A percentile compares a stretch with the other conserved stretches of the same genome.
Evolutionary conservation across 2,797 vertebrate species (phyloP).

Genomic region (Threskiornis aethiopicus): DNA sequence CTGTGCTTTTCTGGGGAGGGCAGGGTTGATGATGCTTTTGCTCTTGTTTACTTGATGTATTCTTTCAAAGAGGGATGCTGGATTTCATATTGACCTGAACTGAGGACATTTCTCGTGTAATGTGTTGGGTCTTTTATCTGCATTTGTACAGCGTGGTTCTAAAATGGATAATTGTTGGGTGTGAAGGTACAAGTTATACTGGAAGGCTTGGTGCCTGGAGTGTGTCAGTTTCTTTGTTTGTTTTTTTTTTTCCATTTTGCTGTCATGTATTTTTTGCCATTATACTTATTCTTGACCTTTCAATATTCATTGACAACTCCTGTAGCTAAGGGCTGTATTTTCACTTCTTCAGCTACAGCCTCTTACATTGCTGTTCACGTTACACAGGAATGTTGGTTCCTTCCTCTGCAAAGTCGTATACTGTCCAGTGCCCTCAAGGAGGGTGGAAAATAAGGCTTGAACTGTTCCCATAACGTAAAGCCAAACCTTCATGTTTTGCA

Average conservation of each 20-base stretch:
- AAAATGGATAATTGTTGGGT: not conserved
- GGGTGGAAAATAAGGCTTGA: not conserved
- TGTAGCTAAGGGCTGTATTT: not conserved
- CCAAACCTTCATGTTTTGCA: not conserved
- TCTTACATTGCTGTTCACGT: not conserved
- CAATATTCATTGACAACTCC: not conserved
- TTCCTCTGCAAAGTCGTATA: not conserved
- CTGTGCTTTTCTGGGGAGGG: not conserved
- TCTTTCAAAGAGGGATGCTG: not conserved
- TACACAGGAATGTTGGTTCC: not conserved
- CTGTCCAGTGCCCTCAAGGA: not conserved
- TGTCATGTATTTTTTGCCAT: not conserved
- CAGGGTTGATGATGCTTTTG: not conserved
- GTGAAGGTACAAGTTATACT: not conserved
- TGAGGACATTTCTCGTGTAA: not conserved
- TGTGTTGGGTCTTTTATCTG: not conserved
- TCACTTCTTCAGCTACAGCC: not conserved
- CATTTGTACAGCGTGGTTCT: not conserved
- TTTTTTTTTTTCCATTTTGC: not conserved
- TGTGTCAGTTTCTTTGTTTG: not conserved
- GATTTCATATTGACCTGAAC: not conserved
- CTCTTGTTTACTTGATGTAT: not conserved
- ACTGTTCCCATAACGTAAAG: not conserved
- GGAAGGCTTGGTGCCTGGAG: not conserved
- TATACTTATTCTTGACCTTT: not conserved